A percentile compares a stretch with the other conserved stretches of the same genome.
Evolutionary conservation across 2,113 vertebrate species (phyloP).

Genomic region (Hystrix cristata): DNA sequence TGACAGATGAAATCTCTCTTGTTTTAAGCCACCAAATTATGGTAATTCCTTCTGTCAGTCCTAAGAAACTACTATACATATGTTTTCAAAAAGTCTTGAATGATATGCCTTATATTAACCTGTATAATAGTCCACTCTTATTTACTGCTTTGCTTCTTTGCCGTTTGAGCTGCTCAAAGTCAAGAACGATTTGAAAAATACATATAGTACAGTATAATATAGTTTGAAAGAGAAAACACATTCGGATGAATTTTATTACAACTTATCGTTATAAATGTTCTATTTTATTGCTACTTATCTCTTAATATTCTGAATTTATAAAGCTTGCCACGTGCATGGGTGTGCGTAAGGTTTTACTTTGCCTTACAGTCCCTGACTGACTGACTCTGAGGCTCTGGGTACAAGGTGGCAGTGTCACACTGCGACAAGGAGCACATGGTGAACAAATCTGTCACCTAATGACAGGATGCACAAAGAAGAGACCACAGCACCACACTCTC

Average conservation of each 20-base stretch:
- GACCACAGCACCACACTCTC: neutral
- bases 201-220: neutral
- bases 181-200: neutral
- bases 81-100: neutral
- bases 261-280: neutral
- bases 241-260: neutral
- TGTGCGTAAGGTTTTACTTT: too few relatives aligned
- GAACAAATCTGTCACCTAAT: neutral
- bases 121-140: neutral
- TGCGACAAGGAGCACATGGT: neutral
- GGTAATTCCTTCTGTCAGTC: neutral
- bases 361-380: neutral
- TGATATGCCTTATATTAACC: neutral
- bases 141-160: neutral
- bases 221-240: neutral
- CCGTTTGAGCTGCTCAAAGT: neutral
- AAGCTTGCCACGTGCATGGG: neutral
- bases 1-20: neutral
- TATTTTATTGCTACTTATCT: neutral
- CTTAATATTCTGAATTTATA: neutral
- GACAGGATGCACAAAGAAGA: neutral
- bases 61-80: neutral
- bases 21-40: neutral
- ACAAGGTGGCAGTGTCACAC: too few relatives aligned
- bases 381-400: too few relatives aligned